phyloP scores from a whole-genome alignment of 1,140 invertebrate genomes.

The Galleria mellonella region DNA sequence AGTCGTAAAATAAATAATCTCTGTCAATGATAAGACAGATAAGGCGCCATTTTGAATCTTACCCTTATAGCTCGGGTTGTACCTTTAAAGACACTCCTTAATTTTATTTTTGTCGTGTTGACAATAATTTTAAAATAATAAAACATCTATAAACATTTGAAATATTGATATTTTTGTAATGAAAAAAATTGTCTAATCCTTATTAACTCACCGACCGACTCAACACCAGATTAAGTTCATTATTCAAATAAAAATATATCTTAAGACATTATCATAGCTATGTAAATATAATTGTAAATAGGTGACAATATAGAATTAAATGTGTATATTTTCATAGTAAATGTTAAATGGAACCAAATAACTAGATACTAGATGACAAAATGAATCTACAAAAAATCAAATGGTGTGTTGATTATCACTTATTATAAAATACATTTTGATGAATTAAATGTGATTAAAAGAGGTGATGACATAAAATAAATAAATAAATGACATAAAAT shows the following conservation, averaged over 20 bases:
- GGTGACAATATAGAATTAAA: constrained; percentile 42
- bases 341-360: constrained; percentile 71
- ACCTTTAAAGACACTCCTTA: background rate
- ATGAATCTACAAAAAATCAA: constrained; percentile 2
- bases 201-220: too few species aligned
- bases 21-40: too few species aligned
- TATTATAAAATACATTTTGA: constrained; percentile 12
- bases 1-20: too few species aligned
- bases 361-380: constrained; percentile 50
- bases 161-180: too few species aligned
- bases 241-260: constrained; percentile 24
- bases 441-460: constrained; percentile 27
- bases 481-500: constrained; percentile 5
- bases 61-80: too few species aligned
- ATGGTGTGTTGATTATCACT: background rate
- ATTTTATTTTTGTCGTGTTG: too few species aligned
- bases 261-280: constrained; percentile 23
- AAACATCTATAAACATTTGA: too few species aligned
- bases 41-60: too few species aligned
- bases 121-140: constrained; percentile 15
- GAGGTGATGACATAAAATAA: constrained; percentile 19
- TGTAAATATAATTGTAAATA: constrained; percentile 61
- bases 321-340: constrained; percentile 71
- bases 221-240: too few species aligned
- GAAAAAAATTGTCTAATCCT: too few species aligned